A percentile compares a stretch with the other conserved stretches of the same genome.
Evolutionary conservation across 2,113 vertebrate genomes (phyloP).

Genomic region (Lycaon pictus): DNA sequence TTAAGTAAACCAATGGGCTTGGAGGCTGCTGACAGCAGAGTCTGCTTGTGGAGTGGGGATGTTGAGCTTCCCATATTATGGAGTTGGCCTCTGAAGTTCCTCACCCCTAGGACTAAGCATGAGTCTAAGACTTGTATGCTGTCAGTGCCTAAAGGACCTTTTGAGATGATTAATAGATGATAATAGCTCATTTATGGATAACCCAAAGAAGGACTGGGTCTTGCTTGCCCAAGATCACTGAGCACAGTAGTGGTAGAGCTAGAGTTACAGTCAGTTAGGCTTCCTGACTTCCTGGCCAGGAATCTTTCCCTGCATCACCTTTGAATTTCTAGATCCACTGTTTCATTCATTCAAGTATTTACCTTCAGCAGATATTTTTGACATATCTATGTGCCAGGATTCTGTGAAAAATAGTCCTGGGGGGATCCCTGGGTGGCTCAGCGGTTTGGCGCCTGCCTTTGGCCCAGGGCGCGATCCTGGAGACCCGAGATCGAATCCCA

Average conservation of each 20-base stretch:
- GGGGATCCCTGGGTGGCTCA: too few relatives aligned
- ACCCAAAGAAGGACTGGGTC: background rate
- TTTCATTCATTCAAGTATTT: slow-evolving; percentile 30
- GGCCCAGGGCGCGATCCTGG: too few relatives aligned
- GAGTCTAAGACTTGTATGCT: background rate
- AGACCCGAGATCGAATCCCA: too few relatives aligned
- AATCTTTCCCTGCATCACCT: background rate
- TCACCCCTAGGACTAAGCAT: background rate
- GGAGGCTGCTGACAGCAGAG: slow-evolving; percentile 61
- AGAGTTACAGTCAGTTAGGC: slow-evolving; percentile 11
- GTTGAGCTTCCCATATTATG: background rate
- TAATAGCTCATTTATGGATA: slow-evolving; percentile 4
- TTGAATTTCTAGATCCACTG: slow-evolving; percentile 39
- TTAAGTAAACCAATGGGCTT: slow-evolving; percentile 76
- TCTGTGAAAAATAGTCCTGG: slow-evolving; percentile 5
- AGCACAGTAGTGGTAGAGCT: background rate
- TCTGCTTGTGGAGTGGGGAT: background rate
- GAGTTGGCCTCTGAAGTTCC: background rate
- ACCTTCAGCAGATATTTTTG: background rate
- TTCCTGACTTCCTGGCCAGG: background rate
- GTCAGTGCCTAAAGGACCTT: background rate
- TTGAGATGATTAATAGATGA: background rate
- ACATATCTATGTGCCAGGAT: slow-evolving; percentile 1
- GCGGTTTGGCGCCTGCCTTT: too few relatives aligned
- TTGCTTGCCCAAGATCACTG: slow-evolving; percentile 27